Evolutionary conservation across 2,888 invertebrate genomes (phyloP), one percentile per base, ranked within the genome.

Genomic region (Ennomos erosarius): DNA sequence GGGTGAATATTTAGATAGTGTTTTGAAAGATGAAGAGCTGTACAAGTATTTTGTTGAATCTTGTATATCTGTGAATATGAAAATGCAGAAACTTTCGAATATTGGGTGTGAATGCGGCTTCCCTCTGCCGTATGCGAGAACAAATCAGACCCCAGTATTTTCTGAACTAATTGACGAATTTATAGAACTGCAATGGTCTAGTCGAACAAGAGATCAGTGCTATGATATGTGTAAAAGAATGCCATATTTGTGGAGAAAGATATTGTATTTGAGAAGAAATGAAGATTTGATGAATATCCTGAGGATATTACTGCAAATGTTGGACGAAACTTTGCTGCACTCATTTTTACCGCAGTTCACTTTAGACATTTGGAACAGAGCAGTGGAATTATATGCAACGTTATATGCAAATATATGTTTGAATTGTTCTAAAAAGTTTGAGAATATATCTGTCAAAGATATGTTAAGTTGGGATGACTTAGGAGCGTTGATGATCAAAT

Each of bases 191-290:
- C 93, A 93, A 67, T 88, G 87, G 82, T 81, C 84, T 6, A 83
- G 75, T 62, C 82, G 89, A 59, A 85, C 87, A 0, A 79, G 84
- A 38, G 85, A 90, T 3, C 87, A 88, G 44, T 93, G 93, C 64
- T 89, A 93, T 39, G 87, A 90, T 67, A 85, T 94, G 40, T 94
- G 94, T 65, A 93, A 90, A 69, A 83, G 85, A 67, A 93, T 95
- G 90, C 95, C 95, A 45, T 94, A 93, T 69, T 86, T 95, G 74
- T 95, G 95, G 94, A 88, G 92, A 54, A 93, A 93, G 67, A 93
- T 94, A 66, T 79, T 95, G 16, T 85, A 90, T 55, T 74, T 93
- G 57, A 82, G 90, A 69, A 76, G 88, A 54, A 88, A 90, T 39
- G 90, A 93, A 67, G 88, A 93, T 62, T 73, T 93, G n/a, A 74